Evolutionary conservation across 2,888 invertebrate species (phyloP).

Genomic region (Nomada lathburiana): DNA sequence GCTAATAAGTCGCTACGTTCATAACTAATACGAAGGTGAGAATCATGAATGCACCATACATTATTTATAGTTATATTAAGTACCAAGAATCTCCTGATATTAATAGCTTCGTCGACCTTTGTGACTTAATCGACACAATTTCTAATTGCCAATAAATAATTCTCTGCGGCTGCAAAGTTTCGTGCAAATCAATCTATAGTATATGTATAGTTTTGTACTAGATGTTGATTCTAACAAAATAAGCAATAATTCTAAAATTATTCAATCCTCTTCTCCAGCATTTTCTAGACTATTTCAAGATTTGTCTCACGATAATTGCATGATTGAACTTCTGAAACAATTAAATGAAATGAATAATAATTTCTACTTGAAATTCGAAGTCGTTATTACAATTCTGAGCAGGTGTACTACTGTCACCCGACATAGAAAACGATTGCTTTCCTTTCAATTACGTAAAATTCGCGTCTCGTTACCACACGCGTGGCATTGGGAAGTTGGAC

Average conservation of each 20-base stretch:
- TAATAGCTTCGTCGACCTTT: neutral
- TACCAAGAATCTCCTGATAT: conserved; percentile 1
- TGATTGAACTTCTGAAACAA: too few relatives aligned
- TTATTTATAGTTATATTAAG: conserved; percentile 39
- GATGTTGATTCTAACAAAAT: neutral
- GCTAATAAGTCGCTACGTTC: conserved; percentile 36
- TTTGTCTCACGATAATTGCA: too few relatives aligned
- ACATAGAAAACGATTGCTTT: neutral
- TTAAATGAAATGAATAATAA: neutral
- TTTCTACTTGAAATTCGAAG: neutral
- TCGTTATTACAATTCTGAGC: neutral
- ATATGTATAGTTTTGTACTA: neutral
- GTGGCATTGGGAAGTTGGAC: neutral
- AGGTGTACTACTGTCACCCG: neutral
- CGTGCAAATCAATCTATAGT: too few relatives aligned
- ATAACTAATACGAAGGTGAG: conserved; percentile 33
- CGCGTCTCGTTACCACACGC: neutral
- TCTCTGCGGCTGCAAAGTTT: neutral
- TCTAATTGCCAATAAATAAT: conserved; percentile 4
- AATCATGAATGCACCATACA: conserved; percentile 31
- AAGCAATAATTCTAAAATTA: neutral
- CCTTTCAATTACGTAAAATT: conserved; percentile 14
- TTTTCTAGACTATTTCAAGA: too few relatives aligned
- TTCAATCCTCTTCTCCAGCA: neutral
- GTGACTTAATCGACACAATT: neutral